Conservation (phyloP, 2,888 invertebrate species). For the Thymelicus lineola region DNA sequence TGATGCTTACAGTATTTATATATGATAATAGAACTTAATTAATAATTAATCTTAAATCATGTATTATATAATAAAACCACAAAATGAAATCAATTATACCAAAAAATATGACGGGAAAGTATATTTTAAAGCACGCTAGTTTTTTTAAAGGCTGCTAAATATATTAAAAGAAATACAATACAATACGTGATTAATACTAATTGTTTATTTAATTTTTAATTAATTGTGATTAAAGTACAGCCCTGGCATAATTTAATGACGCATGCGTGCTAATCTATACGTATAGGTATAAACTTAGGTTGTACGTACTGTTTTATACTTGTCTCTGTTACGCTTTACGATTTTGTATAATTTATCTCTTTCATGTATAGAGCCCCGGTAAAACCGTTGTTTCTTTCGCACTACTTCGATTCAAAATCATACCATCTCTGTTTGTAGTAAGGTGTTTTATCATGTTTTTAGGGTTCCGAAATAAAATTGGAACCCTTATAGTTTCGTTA, state of each 20-base stretch:
- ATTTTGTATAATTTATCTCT: constrained; percentile 19
- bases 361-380: background rate
- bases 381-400: constrained; percentile 51
- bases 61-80: no score
- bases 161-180: no score
- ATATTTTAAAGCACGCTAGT: no score
- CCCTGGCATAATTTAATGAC: constrained; percentile 68
- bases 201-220: background rate
- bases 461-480: no score
- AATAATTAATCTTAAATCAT: no score
- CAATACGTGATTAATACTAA: no score
- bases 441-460: constrained; percentile 19
- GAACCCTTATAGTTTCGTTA: no score
- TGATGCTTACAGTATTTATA: no score
- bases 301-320: constrained; percentile 62
- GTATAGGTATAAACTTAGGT: constrained; percentile 59
- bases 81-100: no score
- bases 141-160: no score
- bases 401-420: constrained; percentile 60
- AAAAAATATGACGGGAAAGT: no score
- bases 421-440: constrained; percentile 52
- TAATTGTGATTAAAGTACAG: constrained; percentile 46
- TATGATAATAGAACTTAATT: no score
- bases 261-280: constrained; percentile 78
- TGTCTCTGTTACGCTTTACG: constrained; percentile 57